Evolutionary conservation across 2,113 vertebrate genomes (phyloP), one percentile per base, ranked within the genome.

Genomic region (Anser cygnoides): DNA sequence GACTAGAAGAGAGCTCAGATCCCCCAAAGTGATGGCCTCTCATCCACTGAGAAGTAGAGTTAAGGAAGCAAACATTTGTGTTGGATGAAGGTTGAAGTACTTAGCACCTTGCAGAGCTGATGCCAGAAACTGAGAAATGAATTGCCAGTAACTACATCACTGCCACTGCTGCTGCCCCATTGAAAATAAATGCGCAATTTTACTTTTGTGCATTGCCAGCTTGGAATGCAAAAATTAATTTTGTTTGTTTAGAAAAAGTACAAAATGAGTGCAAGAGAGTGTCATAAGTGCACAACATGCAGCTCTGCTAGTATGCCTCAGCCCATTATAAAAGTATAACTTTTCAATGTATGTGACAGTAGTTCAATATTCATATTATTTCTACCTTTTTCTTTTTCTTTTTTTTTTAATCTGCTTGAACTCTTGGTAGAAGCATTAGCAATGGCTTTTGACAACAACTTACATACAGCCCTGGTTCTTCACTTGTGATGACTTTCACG

Each of bases 81-180:
- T 15, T 50, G n/a, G 33, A 72, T 59, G 13, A 50, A 41, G 29
- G 10, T 50, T 93, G 3, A 92, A 86, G 58, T 46, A 21, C 54
- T 74, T 57, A 37, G 9, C 25, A 63, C 25, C 26, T 81, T 79
- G 49, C 26, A 65, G 39, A 87, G 44, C 9, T 37, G 54, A 28
- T 46, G 52, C 35, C 14, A 28, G 43, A 57, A 78, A 41, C 5
- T 17, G 8, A 72, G 50, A n/a, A 74, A 20, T 0, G 0, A 84
- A 57, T 58, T 82, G 28, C 26, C 15, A 54, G 1, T 22, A 59
- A 61, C 5, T 7, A 28, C 25, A 11, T 54, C 2, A 9, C 52
- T 75, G 25, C 39, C 39, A 9, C 8, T 71, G 29, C 25, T 79
- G 58, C 52, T 43, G 12, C 39, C 55, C 11, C 25, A 13, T 82